Evolutionary conservation across 2,797 vertebrate species (phyloP).

Genomic region (Urocyon cinereoargenteus): DNA sequence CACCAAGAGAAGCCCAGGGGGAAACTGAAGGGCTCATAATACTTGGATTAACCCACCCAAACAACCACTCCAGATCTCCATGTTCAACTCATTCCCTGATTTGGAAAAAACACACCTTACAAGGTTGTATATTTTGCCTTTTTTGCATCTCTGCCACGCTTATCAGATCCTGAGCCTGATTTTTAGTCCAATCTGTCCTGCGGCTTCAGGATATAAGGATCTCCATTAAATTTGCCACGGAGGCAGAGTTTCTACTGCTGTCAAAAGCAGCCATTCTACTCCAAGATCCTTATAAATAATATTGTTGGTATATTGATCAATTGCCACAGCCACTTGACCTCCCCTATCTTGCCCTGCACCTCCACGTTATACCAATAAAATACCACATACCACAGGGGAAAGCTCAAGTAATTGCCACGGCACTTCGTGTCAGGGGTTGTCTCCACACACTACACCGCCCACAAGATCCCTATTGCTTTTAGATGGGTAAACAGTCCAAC

Average conservation of each 20-base stretch:
- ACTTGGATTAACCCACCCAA: conserved; percentile 2
- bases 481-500: background rate
- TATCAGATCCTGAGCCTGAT: conserved; percentile 38
- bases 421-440: background rate
- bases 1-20: background rate
- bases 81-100: conserved; percentile 42
- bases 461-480: conserved; percentile 12
- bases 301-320: background rate
- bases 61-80: conserved; percentile 40
- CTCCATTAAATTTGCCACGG: background rate
- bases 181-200: conserved; percentile 33
- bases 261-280: conserved; percentile 26
- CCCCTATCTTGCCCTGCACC: background rate
- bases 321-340: background rate
- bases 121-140: conserved; percentile 33
- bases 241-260: background rate
- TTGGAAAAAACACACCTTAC: background rate
- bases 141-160: background rate
- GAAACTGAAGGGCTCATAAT: background rate
- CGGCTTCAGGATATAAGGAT: background rate
- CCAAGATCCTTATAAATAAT: conserved; percentile 13
- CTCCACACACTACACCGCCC: background rate
- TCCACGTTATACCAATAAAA: conserved; percentile 22
- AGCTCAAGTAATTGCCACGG: conserved; percentile 13
- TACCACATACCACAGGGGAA: background rate